Evolutionary conservation across 2,888 invertebrate genomes (phyloP).

Genomic region (Macrophya alboannulata): DNA sequence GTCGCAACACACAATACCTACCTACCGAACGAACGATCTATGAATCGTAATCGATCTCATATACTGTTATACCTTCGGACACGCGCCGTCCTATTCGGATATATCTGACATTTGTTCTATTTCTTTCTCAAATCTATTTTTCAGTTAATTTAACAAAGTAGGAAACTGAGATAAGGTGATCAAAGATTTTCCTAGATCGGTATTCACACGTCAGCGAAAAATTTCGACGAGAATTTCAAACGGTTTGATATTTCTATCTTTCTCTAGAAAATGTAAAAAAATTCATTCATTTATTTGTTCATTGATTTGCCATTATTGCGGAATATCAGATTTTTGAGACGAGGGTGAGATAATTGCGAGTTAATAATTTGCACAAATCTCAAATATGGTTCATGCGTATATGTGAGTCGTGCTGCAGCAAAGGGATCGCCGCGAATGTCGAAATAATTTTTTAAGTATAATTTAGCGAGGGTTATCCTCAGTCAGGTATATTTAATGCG

Average conservation of each 20-base stretch:
- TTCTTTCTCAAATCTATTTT: not conserved
- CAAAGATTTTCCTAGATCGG: not conserved
- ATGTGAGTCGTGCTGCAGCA: not conserved
- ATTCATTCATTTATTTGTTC: not conserved
- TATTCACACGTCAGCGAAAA: not conserved
- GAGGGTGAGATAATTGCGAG: not conserved
- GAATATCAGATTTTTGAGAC: not conserved
- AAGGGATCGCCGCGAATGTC: not conserved
- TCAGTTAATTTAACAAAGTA: not conserved
- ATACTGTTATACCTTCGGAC: constrained; percentile 13
- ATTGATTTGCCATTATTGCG: not conserved
- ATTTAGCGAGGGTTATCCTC: constrained; percentile 9
- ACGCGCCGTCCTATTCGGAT: not conserved
- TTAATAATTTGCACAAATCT: not conserved
- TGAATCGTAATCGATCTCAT: constrained; percentile 41
- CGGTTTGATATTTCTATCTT: too few relatives aligned
- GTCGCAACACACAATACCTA: not conserved
- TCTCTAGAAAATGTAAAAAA: too few relatives aligned
- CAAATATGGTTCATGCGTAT: not conserved
- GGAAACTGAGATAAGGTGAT: not conserved
- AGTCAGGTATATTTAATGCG: not conserved
- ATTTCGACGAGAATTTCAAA: not conserved
- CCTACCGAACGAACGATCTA: constrained; percentile 31
- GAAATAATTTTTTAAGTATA: constrained; percentile 37
- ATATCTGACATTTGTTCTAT: constrained; percentile 4